Evolutionary conservation across 2,113 vertebrate genomes (phyloP).

Genomic region (Mesitornis unicolor): DNA sequence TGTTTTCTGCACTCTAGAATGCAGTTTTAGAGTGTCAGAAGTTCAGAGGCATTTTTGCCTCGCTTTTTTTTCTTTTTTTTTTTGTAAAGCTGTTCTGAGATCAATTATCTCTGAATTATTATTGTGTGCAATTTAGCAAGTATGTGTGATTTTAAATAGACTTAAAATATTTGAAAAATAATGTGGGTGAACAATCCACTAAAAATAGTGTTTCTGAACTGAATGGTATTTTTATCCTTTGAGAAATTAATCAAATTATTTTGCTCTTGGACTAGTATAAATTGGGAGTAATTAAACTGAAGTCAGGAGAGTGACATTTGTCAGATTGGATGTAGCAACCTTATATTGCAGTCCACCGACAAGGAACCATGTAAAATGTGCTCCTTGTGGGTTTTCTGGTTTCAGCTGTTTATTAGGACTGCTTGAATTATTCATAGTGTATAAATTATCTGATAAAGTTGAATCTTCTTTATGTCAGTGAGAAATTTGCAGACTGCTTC

Average conservation of each 20-base stretch:
- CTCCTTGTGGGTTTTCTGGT: background rate
- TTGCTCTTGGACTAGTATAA: background rate
- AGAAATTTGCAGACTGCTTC: background rate
- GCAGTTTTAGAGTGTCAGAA: background rate
- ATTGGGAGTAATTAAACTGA: background rate
- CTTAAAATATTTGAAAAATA: background rate
- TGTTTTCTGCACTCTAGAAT: background rate
- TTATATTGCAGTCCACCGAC: background rate
- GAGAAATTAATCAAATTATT: constrained; percentile 6
- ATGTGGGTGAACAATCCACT: background rate
- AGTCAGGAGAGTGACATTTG: background rate
- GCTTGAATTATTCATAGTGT: constrained; percentile 8
- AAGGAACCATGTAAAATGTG: background rate
- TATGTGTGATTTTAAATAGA: background rate
- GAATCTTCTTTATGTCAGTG: background rate
- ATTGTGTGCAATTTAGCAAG: background rate
- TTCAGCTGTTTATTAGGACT: background rate
- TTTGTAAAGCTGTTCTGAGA: background rate
- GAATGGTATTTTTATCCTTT: background rate
- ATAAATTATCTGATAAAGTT: background rate
- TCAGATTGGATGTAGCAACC: background rate
- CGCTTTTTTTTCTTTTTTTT: background rate
- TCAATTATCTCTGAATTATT: background rate
- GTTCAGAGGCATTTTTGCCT: background rate
- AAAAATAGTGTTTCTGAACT: background rate